Percentiles rank a stretch among this genome's conserved stretches.
phyloP scores from a whole-genome alignment of 1,140 invertebrate genomes.

The Aethina tumida region DNA sequence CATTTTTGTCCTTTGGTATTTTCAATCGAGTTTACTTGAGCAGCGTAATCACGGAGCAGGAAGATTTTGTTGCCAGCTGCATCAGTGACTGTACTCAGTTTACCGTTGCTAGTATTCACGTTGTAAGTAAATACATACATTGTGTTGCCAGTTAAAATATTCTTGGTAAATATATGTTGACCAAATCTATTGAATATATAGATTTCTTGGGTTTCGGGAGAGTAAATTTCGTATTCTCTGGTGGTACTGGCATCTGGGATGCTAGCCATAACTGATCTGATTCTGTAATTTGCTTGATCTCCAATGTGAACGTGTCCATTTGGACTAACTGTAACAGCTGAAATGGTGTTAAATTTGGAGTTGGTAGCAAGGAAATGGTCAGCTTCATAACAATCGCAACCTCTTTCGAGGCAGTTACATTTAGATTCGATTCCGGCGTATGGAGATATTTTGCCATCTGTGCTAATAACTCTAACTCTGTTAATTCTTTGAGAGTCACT shows the following conservation, averaged over 20 bases:
- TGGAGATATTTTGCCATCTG: constrained; percentile 82
- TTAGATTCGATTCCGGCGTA: constrained; percentile 92
- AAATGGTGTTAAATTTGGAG: constrained; percentile 90
- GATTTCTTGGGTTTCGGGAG: constrained; percentile 89
- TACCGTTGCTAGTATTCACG: constrained; percentile 92
- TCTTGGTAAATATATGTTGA: constrained; percentile 84
- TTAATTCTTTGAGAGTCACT: constrained; percentile 94
- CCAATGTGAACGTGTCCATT: constrained; percentile 90
- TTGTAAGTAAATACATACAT: constrained; percentile 92
- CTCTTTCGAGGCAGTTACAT: constrained; percentile 85
- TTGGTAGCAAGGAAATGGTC: constrained; percentile 85
- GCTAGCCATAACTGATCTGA: constrained; percentile 84
- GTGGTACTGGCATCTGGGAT: constrained; percentile 76
- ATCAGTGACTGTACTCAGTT: constrained; percentile 84
- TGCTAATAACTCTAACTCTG: constrained; percentile 77
- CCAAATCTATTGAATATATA: constrained; percentile 95
- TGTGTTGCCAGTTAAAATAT: constrained; percentile 85
- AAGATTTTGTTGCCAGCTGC: constrained; percentile 89
- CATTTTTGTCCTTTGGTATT: constrained; percentile 92
- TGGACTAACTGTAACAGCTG: constrained; percentile 84
- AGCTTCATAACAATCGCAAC: constrained; percentile 85
- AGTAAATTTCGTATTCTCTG: constrained; percentile 88
- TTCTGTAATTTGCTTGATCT: constrained; percentile 85
- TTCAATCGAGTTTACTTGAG: constrained; percentile 85
- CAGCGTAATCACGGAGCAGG: constrained; percentile 77